Percentiles rank a stretch among this genome's conserved stretches.
These are phyloP conservation scores for Euproctis similis DNA, from an alignment of 2,888 invertebrate species.

Conservation along the genomic window DNA sequence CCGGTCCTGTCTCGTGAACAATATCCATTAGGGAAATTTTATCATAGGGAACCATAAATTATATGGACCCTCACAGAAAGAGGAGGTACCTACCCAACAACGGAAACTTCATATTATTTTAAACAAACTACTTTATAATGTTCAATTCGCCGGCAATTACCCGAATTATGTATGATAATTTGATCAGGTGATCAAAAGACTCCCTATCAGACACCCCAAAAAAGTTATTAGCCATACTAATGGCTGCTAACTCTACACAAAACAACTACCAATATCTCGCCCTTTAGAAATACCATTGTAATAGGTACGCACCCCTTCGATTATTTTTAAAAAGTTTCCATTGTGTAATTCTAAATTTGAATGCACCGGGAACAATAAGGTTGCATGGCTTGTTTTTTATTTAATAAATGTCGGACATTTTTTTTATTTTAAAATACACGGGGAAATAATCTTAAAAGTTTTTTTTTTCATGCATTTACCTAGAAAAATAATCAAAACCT, in stretches of 20 bases:
- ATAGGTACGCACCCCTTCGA: slow-evolving; percentile 49
- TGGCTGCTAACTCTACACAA: slow-evolving; percentile 49
- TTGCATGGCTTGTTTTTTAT: too few species aligned
- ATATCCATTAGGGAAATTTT: slow-evolving; percentile 63
- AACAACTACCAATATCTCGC: slow-evolving; percentile 50
- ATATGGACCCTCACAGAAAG: slow-evolving; percentile 31
- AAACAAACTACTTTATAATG: slow-evolving; percentile 68
- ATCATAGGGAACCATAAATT: slow-evolving; percentile 64
- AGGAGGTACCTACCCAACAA: slow-evolving; percentile 19
- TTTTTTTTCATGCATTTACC: too few species aligned
- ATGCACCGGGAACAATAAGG: slow-evolving; percentile 35
- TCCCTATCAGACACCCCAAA: slow-evolving; percentile 28
- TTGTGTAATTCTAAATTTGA: slow-evolving; percentile 42
- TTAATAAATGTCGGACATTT: too few species aligned
- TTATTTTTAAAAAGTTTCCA: slow-evolving; percentile 54
- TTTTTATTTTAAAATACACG: too few species aligned
- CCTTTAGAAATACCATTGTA: slow-evolving; percentile 59
- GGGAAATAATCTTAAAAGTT: too few species aligned
- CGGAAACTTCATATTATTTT: slow-evolving; percentile 60
- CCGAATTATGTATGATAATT: slow-evolving; percentile 56
- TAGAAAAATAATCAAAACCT: too few species aligned
- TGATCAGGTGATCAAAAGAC: slow-evolving; percentile 47
- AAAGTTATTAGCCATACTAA: slow-evolving; percentile 57
- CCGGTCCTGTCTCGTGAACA: slow-evolving; percentile 52
- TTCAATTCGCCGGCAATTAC: slow-evolving; percentile 53